These are phyloP conservation scores for Ageneiosus marmoratus DNA, from an alignment of 2,113 vertebrate genomes.

Conservation along the genomic window DNA sequence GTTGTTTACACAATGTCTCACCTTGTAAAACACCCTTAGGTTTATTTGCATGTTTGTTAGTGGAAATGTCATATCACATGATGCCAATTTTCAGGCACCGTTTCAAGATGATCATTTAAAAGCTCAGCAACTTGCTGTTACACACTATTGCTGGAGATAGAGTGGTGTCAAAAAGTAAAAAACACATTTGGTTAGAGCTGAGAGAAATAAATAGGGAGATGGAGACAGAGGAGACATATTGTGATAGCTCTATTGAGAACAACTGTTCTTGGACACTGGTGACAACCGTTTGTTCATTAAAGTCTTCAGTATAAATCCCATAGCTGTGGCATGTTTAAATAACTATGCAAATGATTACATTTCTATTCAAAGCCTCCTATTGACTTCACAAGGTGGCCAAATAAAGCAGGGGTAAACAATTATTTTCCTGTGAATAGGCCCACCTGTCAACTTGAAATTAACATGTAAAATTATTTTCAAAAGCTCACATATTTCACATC, in stretches of 20 bases:
- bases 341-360: conserved; percentile 73
- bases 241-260: conserved; percentile 57
- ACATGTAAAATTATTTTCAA: conserved; percentile 52
- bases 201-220: conserved; percentile 1
- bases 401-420: conserved; percentile 64
- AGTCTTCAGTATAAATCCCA: conserved; percentile 60
- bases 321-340: conserved; percentile 67
- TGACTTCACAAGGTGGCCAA: conserved; percentile 64
- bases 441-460: conserved; percentile 67
- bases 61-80: conserved; percentile 50
- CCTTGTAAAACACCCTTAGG: conserved; percentile 31
- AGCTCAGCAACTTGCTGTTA: neutral
- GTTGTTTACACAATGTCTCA: conserved; percentile 64
- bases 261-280: conserved; percentile 50
- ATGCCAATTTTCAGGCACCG: conserved; percentile 63
- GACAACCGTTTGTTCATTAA: conserved; percentile 63
- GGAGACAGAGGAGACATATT: conserved; percentile 54
- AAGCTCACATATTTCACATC: conserved; percentile 21
- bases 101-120: conserved; percentile 61
- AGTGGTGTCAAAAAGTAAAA: neutral
- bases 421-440: conserved; percentile 59
- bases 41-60: conserved; percentile 69
- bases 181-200: neutral
- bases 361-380: conserved; percentile 67
- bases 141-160: neutral